phyloP scores from a whole-genome alignment of 1,140 invertebrate genomes.

The Onthophagus taurus region DNA sequence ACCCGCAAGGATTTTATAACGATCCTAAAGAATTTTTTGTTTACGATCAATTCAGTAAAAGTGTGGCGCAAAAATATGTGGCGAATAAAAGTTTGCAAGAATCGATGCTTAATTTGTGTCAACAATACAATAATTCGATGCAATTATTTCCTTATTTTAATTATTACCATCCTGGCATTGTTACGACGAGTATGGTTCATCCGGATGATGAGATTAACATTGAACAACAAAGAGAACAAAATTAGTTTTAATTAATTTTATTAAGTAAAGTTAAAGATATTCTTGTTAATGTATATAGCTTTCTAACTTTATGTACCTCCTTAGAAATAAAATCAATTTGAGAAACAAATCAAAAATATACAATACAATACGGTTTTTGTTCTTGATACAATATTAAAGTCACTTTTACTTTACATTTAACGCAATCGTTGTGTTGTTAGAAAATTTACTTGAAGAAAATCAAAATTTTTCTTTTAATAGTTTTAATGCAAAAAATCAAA shows the following conservation, averaged over 20 bases:
- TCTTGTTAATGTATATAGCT: background rate
- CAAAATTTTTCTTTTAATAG: no score
- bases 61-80: slow-evolving; percentile 24
- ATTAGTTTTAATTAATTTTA: background rate
- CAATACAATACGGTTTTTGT: slow-evolving; percentile 3
- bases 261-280: no score
- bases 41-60: slow-evolving; percentile 33
- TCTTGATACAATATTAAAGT: slow-evolving; percentile 2
- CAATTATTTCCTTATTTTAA: slow-evolving; percentile 37
- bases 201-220: slow-evolving; percentile 14
- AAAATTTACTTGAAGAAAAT: no score
- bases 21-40: slow-evolving; percentile 32
- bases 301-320: background rate
- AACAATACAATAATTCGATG: slow-evolving; percentile 35
- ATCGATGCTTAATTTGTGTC: slow-evolving; percentile 35
- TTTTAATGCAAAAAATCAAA: no score
- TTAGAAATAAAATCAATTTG: background rate
- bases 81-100: slow-evolving; percentile 31
- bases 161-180: slow-evolving; percentile 36
- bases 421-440: background rate
- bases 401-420: slow-evolving; percentile 6
- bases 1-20: slow-evolving; percentile 22
- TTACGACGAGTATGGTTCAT: slow-evolving; percentile 18
- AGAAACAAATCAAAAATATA: background rate
- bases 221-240: slow-evolving; percentile 5